Percentiles rank a stretch among this genome's conserved stretches.
Evolutionary conservation across 1,140 invertebrate species (phyloP).

Genomic region (Hirudo medicinalis): DNA sequence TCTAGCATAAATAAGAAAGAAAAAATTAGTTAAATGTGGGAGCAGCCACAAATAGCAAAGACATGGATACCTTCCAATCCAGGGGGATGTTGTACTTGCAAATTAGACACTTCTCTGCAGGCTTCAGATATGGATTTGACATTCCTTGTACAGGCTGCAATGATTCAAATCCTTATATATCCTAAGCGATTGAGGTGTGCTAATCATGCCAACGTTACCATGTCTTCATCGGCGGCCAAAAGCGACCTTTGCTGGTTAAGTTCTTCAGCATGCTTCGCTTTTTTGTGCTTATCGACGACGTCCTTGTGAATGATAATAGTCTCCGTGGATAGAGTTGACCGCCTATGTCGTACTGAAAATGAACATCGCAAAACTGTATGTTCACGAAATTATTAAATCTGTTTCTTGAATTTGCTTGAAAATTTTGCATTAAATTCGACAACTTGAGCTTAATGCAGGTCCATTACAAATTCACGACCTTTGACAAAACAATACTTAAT

Average conservation of each 20-base stretch:
- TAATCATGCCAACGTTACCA: too few relatives aligned
- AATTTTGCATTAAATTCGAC: too few relatives aligned
- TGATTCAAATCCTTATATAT: not conserved
- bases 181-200: too few relatives aligned
- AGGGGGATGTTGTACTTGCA: constrained; percentile 68
- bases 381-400: too few relatives aligned
- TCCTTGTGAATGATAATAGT: constrained; percentile 6
- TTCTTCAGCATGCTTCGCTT: not conserved
- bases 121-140: constrained; percentile 68
- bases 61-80: constrained; percentile 55
- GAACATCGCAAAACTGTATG: too few relatives aligned
- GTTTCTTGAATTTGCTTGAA: too few relatives aligned
- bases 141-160: constrained; percentile 50
- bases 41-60: not conserved
- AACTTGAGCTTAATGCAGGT: too few relatives aligned
- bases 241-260: not conserved
- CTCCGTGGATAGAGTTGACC: not conserved
- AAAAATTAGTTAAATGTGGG: not conserved
- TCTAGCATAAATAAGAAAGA: constrained; percentile 47
- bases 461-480: too few relatives aligned
- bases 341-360: not conserved
- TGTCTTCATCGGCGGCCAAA: not conserved
- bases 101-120: constrained; percentile 62
- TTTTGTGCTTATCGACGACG: constrained; percentile 6
- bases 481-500: not conserved